Evolutionary conservation across 2,797 vertebrate species (phyloP).

Genomic region (Halcyon smyrnensis): DNA sequence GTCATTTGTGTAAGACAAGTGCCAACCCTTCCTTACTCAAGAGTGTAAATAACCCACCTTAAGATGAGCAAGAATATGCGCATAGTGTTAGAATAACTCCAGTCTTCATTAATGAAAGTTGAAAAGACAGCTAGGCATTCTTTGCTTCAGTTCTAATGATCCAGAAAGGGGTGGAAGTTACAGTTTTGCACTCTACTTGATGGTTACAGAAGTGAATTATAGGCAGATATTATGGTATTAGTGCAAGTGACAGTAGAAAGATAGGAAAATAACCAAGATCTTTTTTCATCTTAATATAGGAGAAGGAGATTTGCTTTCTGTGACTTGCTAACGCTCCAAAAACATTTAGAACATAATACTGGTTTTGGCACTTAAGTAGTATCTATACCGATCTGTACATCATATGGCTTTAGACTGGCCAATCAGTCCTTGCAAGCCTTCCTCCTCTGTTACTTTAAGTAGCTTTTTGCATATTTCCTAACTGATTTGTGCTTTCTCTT

Average conservation of each 20-base stretch:
- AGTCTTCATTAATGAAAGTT: background rate
- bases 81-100: background rate
- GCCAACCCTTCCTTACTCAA: background rate
- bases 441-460: background rate
- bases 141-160: background rate
- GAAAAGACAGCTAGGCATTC: background rate
- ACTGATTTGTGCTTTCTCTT: background rate
- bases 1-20: background rate
- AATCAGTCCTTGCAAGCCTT: background rate
- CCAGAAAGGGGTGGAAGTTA: accelerated
- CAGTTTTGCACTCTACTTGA: background rate
- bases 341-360: background rate
- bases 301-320: background rate
- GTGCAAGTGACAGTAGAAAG: background rate
- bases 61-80: background rate
- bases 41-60: background rate
- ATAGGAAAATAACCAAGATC: background rate
- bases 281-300: background rate
- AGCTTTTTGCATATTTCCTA: background rate
- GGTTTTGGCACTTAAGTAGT: background rate
- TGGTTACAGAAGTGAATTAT: background rate
- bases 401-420: background rate
- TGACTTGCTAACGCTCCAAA: background rate
- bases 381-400: background rate
- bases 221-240: background rate